Evolutionary conservation across 2,888 invertebrate species (phyloP), one percentile per base, ranked within the genome.

Genomic region (Prenolepis imparis): DNA sequence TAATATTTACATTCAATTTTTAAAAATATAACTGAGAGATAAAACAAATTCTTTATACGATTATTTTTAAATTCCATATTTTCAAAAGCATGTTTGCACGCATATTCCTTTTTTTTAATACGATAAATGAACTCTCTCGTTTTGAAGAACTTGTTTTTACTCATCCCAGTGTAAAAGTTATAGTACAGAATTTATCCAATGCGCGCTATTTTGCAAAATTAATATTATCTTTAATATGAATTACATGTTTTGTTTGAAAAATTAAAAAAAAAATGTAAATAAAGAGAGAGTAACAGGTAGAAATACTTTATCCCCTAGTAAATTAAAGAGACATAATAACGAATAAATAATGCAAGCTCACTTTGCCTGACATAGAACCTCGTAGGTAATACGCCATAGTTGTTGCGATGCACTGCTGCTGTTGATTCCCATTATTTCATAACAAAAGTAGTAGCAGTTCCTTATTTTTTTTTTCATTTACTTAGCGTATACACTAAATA

Each of bases 361-460:
- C 91, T 92, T 91, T 92, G 91, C 90, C 92, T 90, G 89, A 91
- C 92, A 91, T 90, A 91, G 92, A 93, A 92, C 93, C 92, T 91
- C 87, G 84, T 90, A 28, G 28, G 28, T 28, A 90, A 88, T 87
- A 86, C 84, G 89, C 90, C 90, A 91, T 88, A 83, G 67, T 90
- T 89, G 74, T 88, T 88, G 82, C 86, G 52, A 84, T 91, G 90
- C 90, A 89, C 88, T 90, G 90, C 91, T 90, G 88, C 89, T 91
- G 88, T 90, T 89, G 88, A 89, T 88, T 85, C 90, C 66, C 68
- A 88, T 78, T 57, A 84, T 87, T 88, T 90, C 77, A 83, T 91
- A 92, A 92, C 91, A 91, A 88, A 88, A 59, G 84, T 86, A 89
- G 77, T 81, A 82, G 86, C 85, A 87, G 83, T 72, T 86, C 67